These are phyloP conservation scores for Temnothorax ravouxi DNA, from an alignment of 2,888 invertebrate species.

Conservation along the genomic window DNA sequence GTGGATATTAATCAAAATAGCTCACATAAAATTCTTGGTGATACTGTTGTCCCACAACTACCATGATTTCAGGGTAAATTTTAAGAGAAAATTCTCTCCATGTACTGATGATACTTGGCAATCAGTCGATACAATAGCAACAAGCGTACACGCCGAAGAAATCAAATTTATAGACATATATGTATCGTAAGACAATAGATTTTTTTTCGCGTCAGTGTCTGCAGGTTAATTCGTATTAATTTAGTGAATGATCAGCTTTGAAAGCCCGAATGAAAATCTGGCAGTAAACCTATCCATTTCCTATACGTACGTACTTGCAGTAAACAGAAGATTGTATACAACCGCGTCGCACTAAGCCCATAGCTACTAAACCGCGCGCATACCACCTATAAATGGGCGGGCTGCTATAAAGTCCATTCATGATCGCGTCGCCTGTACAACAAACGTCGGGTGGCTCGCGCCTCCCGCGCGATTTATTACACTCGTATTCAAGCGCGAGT, in stretches of 20 bases:
- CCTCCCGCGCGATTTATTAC: constrained; percentile 76
- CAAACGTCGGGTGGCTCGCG: constrained; percentile 75
- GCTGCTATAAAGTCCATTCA: constrained; percentile 82
- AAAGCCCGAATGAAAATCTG: constrained; percentile 62
- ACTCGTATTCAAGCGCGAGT: constrained; percentile 58
- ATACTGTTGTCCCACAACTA: too few relatives aligned
- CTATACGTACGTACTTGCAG: constrained; percentile 70
- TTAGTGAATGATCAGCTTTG: constrained; percentile 35
- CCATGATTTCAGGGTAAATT: too few relatives aligned
- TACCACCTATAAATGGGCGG: constrained; percentile 78
- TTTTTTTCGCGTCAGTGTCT: neutral
- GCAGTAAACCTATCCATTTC: constrained; percentile 64
- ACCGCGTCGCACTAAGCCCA: constrained; percentile 76
- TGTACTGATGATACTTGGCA: constrained; percentile 76
- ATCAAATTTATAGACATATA: neutral
- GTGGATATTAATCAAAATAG: too few relatives aligned
- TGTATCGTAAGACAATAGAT: neutral
- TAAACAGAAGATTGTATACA: constrained; percentile 76
- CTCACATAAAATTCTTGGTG: too few relatives aligned
- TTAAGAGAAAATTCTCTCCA: too few relatives aligned
- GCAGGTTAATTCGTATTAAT: constrained; percentile 54
- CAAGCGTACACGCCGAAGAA: neutral
- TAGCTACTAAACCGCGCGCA: constrained; percentile 80
- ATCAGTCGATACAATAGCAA: constrained; percentile 57
- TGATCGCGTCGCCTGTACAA: constrained; percentile 78